Percentiles rank a stretch among this genome's conserved stretches.
These are phyloP conservation scores for Dermochelys coriacea DNA, from an alignment of 2,797 vertebrate species.

Conservation along the genomic window DNA sequence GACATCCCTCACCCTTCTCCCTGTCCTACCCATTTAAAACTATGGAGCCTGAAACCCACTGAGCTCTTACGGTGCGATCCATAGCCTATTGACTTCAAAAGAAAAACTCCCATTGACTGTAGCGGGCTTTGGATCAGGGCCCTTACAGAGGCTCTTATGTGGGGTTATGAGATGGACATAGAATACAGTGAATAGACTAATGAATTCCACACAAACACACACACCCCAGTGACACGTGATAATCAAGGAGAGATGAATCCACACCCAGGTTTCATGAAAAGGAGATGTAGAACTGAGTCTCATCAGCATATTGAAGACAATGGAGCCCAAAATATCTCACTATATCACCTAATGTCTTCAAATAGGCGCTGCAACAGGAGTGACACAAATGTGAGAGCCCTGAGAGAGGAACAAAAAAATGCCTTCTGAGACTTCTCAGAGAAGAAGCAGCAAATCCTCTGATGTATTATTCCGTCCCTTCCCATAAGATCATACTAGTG, in stretches of 20 bases:
- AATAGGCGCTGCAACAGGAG: not conserved
- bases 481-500: not conserved
- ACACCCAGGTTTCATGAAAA: not conserved
- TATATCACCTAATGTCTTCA: not conserved
- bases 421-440: conserved; percentile 15
- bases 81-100: not conserved
- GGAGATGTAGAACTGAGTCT: not conserved
- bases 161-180: not conserved
- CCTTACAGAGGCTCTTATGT: not conserved
- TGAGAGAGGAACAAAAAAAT: not conserved
- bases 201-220: not conserved
- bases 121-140: not conserved
- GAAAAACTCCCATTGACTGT: not conserved
- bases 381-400: not conserved
- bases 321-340: not conserved
- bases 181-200: not conserved
- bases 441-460: not conserved
- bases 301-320: not conserved
- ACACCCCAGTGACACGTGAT: not conserved
- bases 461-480: not conserved
- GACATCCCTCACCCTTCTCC: not conserved
- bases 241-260: not conserved
- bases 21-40: not conserved
- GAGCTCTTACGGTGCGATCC: not conserved
- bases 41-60: not conserved